Evolutionary conservation across 2,888 invertebrate species (phyloP), one percentile per base, ranked within the genome.

Genomic region (Ptilodon capucinus): DNA sequence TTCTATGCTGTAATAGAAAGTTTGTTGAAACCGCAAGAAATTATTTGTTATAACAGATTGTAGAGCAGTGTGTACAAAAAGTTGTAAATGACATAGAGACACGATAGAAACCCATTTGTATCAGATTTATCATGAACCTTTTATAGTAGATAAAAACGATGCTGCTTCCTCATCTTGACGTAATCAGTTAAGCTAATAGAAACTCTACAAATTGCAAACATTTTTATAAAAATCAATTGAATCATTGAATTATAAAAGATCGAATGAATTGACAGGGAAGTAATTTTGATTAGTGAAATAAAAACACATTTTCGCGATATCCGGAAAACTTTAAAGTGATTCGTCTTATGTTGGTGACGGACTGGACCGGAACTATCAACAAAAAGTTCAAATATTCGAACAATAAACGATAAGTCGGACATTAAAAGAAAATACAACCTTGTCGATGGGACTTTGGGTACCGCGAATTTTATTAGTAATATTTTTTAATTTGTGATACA

Each of bases 1-100:
- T 25, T 25, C 25, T 16, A 40, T 40, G 28, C 41, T 35, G 28
- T 25, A 40, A 25, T 25, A 40, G 40, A 40, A 40, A 40, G 40
- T 40, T 40, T 11, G 38, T 38, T 35, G 1, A 40, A 40, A 25
- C 40, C 40, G 23, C 40, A 25, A 40, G 23, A 25, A 25, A 38
- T 19, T 38, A 38, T 18, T 38, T 32, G 32, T 32, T 7, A n/a
- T 36, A 17, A 14, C 18, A 36, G 18, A 6, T 17, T 35, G 35
- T 17, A 7, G 35, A 17, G 17, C 38, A n/a, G 19, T 6, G 19
- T 38, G 38, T 8, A n/a, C 16, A 38, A 38, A 35, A 35, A 32
- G 46, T 19, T 21, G 44, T 46, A 28, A 28, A 28, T 28, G 11
- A 28, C 28, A 28, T n/a, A 28, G 28, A 28, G 28, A 28, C 28